Percentiles rank a stretch among this genome's conserved stretches.
Evolutionary conservation across 2,888 invertebrate species (phyloP).

Genomic region (Helleia helle): DNA sequence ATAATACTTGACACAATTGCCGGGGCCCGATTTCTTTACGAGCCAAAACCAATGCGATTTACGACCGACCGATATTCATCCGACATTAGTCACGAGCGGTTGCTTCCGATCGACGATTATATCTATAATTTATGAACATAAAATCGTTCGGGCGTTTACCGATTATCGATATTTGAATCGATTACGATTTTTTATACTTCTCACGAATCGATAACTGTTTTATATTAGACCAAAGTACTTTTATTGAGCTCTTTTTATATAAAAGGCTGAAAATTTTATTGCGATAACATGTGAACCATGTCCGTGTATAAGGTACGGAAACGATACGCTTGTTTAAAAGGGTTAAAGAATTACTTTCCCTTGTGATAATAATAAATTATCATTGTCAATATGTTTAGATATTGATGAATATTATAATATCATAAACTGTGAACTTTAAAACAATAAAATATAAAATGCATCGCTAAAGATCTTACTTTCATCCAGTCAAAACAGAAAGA

Average conservation of each 20-base stretch:
- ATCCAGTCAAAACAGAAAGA: too few species aligned
- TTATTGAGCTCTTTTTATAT: neutral
- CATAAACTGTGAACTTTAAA: too few species aligned
- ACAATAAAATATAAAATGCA: too few species aligned
- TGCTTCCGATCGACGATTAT: slow-evolving; percentile 27
- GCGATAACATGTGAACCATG: too few species aligned
- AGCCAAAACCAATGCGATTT: slow-evolving; percentile 52
- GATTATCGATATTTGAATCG: slow-evolving; percentile 31
- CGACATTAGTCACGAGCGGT: slow-evolving; percentile 36
- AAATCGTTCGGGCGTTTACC: slow-evolving; percentile 33
- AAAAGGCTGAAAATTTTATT: neutral
- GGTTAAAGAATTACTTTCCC: too few species aligned
- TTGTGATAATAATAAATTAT: too few species aligned
- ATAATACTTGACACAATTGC: slow-evolving; percentile 27
- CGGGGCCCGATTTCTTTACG: slow-evolving; percentile 52
- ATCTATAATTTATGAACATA: slow-evolving; percentile 28
- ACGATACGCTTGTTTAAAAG: too few species aligned
- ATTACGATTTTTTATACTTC: slow-evolving; percentile 28
- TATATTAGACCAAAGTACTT: slow-evolving; percentile 10
- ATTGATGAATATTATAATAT: too few species aligned
- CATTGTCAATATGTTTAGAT: too few species aligned
- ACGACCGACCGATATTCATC: slow-evolving; percentile 28
- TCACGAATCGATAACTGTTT: slow-evolving; percentile 22
- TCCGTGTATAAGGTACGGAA: too few species aligned
- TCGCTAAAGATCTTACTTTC: too few species aligned